Evolutionary conservation across 2,888 invertebrate species (phyloP).

Genomic region (Dysmachus trigonus): DNA sequence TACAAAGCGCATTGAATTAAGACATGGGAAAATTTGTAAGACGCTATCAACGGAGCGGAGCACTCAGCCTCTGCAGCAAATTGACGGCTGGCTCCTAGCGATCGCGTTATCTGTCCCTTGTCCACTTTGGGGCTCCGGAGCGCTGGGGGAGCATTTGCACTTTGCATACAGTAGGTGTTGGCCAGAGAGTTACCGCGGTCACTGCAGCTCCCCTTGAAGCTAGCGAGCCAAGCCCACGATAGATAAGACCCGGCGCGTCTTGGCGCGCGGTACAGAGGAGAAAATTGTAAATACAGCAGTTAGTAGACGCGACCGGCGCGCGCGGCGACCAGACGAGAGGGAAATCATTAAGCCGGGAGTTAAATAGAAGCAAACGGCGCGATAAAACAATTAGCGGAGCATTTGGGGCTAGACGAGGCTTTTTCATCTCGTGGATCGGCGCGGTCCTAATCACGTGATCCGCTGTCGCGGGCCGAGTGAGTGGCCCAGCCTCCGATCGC

Average conservation of each 20-base stretch:
- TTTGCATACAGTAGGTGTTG: slow-evolving; percentile 43
- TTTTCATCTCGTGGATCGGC: slow-evolving; percentile 20
- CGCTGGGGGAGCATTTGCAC: slow-evolving; percentile 45
- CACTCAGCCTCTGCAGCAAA: slow-evolving; percentile 50
- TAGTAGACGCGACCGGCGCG: neutral
- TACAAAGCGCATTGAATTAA: slow-evolving; percentile 49
- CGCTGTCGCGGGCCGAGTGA: neutral
- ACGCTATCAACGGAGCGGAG: slow-evolving; percentile 46
- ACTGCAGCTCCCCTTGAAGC: slow-evolving; percentile 46
- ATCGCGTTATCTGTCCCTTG: slow-evolving; percentile 56
- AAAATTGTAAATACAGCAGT: neutral
- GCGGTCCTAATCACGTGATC: neutral
- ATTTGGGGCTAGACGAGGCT: slow-evolving; percentile 36
- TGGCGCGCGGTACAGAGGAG: slow-evolving; percentile 13
- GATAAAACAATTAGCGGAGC: slow-evolving; percentile 53
- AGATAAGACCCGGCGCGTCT: slow-evolving; percentile 44
- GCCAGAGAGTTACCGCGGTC: slow-evolving; percentile 40
- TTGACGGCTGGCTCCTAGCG: slow-evolving; percentile 51
- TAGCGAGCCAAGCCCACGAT: neutral
- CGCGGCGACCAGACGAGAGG: slow-evolving; percentile 26
- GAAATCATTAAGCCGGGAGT: slow-evolving; percentile 49
- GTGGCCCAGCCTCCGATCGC: neutral
- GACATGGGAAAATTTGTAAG: slow-evolving; percentile 54
- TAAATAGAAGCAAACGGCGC: slow-evolving; percentile 52
- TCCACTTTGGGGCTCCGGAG: slow-evolving; percentile 34